Evolutionary conservation across 2,113 vertebrate species (phyloP), one percentile per base, ranked within the genome.

Genomic region (Chroicocephalus ridibundus): DNA sequence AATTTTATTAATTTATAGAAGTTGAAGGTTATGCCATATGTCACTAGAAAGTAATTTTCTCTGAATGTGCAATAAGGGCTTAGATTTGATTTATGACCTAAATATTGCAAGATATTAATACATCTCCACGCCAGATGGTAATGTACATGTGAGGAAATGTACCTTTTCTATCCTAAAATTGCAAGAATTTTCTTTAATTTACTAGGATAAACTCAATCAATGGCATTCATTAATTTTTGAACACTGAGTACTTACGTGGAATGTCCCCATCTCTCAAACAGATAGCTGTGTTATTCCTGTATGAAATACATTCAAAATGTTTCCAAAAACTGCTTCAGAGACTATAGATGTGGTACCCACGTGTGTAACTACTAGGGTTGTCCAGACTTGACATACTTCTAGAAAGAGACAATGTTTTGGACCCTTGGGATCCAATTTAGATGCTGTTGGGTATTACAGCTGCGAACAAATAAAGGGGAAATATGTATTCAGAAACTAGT

Each of bases 1-100:
- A 90, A 95, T 97, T 97, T 96, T 97, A 97, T 98, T 97, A 98
- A 98, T 98, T 97, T 97, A 82, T 93, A 90, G 94, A 88, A 94
- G 96, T 94, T 95, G 97, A 96, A 97, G 97, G 97, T 97, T 97
- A 93, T 94, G 94, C 96, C 97, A 93, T 97, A 97, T 97, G 97
- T 98, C 95, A 94, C 95, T 93, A 75, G 90, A 94, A 98, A 96
- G 97, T 97, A 97, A 98, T 98, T 98, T 98, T 93, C 96, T 96
- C 96, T 91, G 89, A 96, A 96, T 96, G 65, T 86, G 95, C 96
- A 97, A 90, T 96, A 96, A 97, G 93, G 90, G 87, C 93, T 96
- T 94, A 85, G 83, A 86, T 97, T 95, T 97, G 96, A 98, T 97
- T 96, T 97, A 97, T 97, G 94, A 97, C 97, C 95, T 96, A 97